phyloP scores from a whole-genome alignment of 2,888 invertebrate genomes.

The Molorchus minor region DNA sequence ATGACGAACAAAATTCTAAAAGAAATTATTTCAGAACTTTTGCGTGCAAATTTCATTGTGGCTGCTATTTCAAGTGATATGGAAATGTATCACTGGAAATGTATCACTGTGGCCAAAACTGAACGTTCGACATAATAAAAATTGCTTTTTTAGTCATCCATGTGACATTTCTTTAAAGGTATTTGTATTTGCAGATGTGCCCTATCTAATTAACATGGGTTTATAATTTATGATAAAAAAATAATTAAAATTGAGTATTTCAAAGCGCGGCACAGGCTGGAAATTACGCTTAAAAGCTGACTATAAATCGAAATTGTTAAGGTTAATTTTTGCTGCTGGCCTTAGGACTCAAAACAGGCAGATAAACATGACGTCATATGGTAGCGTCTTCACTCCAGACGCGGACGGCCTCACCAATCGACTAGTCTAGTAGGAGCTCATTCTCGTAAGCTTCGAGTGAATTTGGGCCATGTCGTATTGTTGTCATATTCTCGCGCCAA shows the following conservation, averaged over 20 bases:
- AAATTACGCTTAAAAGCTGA: too few relatives aligned
- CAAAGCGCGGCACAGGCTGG: too few relatives aligned
- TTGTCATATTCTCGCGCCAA: too few relatives aligned
- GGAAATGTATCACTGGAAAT: constrained; percentile 38
- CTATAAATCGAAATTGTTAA: too few relatives aligned
- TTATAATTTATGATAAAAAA: background rate
- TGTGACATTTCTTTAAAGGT: constrained; percentile 32
- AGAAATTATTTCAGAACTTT: constrained; percentile 37
- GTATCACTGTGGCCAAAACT: constrained; percentile 33
- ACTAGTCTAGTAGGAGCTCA: too few relatives aligned
- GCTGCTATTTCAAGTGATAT: constrained; percentile 45
- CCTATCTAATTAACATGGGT: constrained; percentile 41
- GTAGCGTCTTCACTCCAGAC: too few relatives aligned
- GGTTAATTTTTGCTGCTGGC: too few relatives aligned
- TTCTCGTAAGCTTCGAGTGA: too few relatives aligned
- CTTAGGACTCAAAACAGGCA: too few relatives aligned
- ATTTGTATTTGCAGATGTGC: constrained; percentile 40
- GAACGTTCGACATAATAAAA: constrained; percentile 34
- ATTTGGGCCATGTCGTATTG: too few relatives aligned
- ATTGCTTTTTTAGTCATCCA: constrained; percentile 36
- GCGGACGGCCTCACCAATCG: too few relatives aligned
- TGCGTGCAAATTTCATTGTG: constrained; percentile 36
- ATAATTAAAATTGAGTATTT: background rate
- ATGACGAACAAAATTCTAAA: constrained; percentile 42
- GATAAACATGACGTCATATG: too few relatives aligned